Conservation (phyloP, 2,113 vertebrate genomes). For the Cololabis saira region DNA sequence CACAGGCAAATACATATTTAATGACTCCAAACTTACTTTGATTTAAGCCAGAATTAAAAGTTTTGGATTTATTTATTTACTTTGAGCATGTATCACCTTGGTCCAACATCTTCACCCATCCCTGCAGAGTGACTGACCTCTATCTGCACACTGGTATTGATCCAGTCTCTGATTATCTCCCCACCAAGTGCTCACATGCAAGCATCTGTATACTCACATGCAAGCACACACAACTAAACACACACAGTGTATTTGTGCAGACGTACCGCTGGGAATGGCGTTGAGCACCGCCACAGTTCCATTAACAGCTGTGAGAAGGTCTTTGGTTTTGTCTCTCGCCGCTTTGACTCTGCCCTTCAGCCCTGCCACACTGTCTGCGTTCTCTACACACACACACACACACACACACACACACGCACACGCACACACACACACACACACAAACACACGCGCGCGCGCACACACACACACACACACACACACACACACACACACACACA, state of each 20-base stretch:
- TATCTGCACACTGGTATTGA: constrained; percentile 51
- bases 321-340: constrained; percentile 85
- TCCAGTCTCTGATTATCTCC: constrained; percentile 41
- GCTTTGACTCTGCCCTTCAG: constrained; percentile 86
- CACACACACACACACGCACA: constrained; percentile 6
- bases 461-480: constrained; percentile 19
- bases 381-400: constrained; percentile 77
- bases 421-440: too few species aligned
- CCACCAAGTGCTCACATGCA: not conserved
- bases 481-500: constrained; percentile 32
- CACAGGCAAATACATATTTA: too few species aligned
- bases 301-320: constrained; percentile 87
- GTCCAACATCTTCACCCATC: constrained; percentile 4
- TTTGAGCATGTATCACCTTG: not conserved
- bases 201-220: constrained; percentile 15
- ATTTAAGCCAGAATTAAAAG: constrained; percentile 11
- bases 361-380: constrained; percentile 78
- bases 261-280: constrained; percentile 89
- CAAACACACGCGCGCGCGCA: constrained; percentile 21
- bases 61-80: not conserved
- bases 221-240: constrained; percentile 2
- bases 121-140: constrained; percentile 49
- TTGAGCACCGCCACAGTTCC: constrained; percentile 88
- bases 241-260: constrained; percentile 12
- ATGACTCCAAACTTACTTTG: too few species aligned